Conservation (phyloP, 2,888 invertebrate species). For the Gastrophysa polygoni region DNA sequence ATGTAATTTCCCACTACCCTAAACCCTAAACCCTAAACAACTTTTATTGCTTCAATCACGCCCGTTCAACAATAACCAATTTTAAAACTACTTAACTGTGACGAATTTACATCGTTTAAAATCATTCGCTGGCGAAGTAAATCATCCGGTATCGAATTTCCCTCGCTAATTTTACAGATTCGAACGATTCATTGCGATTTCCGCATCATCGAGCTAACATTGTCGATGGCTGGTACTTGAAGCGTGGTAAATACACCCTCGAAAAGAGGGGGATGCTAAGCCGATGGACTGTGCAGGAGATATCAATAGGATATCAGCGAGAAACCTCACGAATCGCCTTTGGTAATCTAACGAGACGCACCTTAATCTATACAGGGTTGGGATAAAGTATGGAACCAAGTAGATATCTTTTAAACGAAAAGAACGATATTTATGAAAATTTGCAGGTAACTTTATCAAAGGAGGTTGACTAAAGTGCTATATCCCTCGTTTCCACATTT, state of each 20-base stretch:
- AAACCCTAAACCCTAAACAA: not conserved
- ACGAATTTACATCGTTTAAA: not conserved
- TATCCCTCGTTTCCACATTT: too few relatives aligned
- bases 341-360: too few relatives aligned
- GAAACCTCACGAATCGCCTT: too few relatives aligned
- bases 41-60: not conserved
- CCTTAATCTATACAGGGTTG: too few relatives aligned
- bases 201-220: slow-evolving; percentile 10
- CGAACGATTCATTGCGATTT: slow-evolving; percentile 4
- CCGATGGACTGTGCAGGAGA: slow-evolving; percentile 15
- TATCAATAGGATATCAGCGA: slow-evolving; percentile 17
- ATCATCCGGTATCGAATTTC: not conserved
- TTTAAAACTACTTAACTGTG: not conserved
- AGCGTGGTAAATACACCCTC: slow-evolving; percentile 12
- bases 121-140: not conserved
- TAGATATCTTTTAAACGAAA: too few relatives aligned
- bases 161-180: slow-evolving; percentile 7
- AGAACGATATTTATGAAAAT: too few relatives aligned
- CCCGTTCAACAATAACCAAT: not conserved
- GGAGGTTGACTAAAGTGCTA: too few relatives aligned
- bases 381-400: too few relatives aligned
- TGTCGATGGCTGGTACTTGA: slow-evolving; percentile 4
- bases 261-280: not conserved
- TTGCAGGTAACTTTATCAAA: too few relatives aligned
- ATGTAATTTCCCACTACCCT: too few relatives aligned